Conservation (phyloP, 2,888 invertebrate genomes). For the Ochropleura plecta region DNA sequence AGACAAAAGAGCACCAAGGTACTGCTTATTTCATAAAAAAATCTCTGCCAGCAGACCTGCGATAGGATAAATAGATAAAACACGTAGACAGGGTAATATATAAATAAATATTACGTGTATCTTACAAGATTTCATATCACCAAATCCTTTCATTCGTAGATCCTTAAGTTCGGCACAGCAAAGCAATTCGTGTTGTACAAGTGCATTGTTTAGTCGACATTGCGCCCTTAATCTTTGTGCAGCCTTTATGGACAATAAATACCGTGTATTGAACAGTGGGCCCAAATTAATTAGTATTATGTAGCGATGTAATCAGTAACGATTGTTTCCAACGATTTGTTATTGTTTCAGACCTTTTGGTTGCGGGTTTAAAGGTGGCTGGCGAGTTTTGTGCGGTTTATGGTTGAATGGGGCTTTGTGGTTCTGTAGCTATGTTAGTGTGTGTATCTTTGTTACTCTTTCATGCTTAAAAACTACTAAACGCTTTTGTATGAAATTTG, state of each 20-base stretch:
- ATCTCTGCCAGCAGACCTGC: no score
- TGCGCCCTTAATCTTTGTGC: slow-evolving; percentile 69
- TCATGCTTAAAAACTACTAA: no score
- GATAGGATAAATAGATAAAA: no score
- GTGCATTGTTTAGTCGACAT: slow-evolving; percentile 72
- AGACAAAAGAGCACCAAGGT: no score
- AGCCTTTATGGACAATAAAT: slow-evolving; percentile 75
- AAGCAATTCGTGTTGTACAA: slow-evolving; percentile 63
- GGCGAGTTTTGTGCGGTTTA: slow-evolving; percentile 7
- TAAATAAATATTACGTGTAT: no score
- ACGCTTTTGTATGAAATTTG: no score
- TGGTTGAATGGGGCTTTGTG: slow-evolving; percentile 6
- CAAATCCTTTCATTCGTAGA: slow-evolving; percentile 51
- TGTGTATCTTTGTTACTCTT: no score
- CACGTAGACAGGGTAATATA: no score
- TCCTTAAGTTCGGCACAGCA: slow-evolving; percentile 49
- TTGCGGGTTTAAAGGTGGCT: slow-evolving; percentile 33
- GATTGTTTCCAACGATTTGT: slow-evolving; percentile 56
- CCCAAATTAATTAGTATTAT: slow-evolving; percentile 73
- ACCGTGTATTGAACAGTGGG: slow-evolving; percentile 66
- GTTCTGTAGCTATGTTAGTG: neutral
- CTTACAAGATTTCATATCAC: slow-evolving; percentile 1
- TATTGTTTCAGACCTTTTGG: slow-evolving; percentile 53
- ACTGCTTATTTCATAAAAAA: no score
- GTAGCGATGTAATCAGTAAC: slow-evolving; percentile 46